Evolutionary conservation across 1,140 invertebrate species (phyloP).

Genomic region (Drosophila pachea): DNA sequence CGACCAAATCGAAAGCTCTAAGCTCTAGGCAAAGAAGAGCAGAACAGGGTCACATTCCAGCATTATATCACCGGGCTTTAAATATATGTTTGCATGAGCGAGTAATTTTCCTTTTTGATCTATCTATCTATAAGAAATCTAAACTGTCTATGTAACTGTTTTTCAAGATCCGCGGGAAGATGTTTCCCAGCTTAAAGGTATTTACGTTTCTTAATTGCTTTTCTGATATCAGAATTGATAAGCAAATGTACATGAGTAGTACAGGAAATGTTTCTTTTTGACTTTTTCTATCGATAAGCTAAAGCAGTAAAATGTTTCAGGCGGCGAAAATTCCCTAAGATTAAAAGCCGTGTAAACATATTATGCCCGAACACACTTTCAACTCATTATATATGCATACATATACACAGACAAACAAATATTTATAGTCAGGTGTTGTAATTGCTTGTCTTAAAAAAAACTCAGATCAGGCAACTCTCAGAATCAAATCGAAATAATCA

Average conservation of each 20-base stretch:
- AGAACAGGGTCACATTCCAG: slow-evolving; percentile 17
- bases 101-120: not conserved
- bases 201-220: not conserved
- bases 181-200: not conserved
- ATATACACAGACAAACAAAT: not conserved
- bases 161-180: not conserved
- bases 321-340: too few relatives aligned
- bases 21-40: slow-evolving; percentile 9
- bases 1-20: slow-evolving; percentile 50
- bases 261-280: too few relatives aligned
- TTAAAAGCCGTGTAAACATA: too few relatives aligned
- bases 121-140: too few relatives aligned
- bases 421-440: slow-evolving; percentile 15
- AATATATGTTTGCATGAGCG: slow-evolving; percentile 1
- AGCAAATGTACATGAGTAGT: not conserved
- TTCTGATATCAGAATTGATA: not conserved
- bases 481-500: slow-evolving; percentile 2
- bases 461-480: not conserved
- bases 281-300: too few relatives aligned
- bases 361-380: too few relatives aligned
- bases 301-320: too few relatives aligned
- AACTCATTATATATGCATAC: not conserved
- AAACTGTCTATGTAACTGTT: not conserved
- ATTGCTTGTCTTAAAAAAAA: slow-evolving; percentile 10
- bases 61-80: slow-evolving; percentile 12